Evolutionary conservation across 2,113 vertebrate species (phyloP).

Genomic region (Variabilichromis moorii): DNA sequence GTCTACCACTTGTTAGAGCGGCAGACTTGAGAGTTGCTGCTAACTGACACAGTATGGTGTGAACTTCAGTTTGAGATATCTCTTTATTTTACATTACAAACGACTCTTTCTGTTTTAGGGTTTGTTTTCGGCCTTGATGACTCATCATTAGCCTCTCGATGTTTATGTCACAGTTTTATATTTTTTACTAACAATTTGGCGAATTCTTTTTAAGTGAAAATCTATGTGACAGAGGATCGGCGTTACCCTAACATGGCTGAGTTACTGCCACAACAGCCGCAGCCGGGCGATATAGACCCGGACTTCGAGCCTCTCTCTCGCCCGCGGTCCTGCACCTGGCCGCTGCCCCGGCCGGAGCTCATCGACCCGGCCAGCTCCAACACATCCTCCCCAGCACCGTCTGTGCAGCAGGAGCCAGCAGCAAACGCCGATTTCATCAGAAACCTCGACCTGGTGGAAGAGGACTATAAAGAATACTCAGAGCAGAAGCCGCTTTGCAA

Average conservation of each 20-base stretch:
- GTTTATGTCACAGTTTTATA: not conserved
- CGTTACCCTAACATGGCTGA: slow-evolving; percentile 69
- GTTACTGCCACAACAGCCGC: slow-evolving; percentile 59
- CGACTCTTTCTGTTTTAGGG: not conserved
- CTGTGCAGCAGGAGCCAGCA: slow-evolving; percentile 75
- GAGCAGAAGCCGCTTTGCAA: slow-evolving; percentile 53
- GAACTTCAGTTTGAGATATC: not conserved
- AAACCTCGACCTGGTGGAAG: slow-evolving; percentile 81
- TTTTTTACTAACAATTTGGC: not conserved
- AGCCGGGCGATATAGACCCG: slow-evolving; percentile 76
- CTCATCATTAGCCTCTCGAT: not conserved
- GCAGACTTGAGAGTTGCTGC: slow-evolving; percentile 13
- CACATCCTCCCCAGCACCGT: slow-evolving; percentile 81
- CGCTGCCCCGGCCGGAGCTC: slow-evolving; percentile 80
- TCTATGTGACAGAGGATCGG: slow-evolving; percentile 5
- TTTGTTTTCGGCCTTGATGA: not conserved
- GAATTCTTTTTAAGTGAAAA: not conserved
- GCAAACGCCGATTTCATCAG: slow-evolving; percentile 77
- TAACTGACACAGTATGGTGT: not conserved
- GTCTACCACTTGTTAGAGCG: not conserved
- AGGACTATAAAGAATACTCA: slow-evolving; percentile 74
- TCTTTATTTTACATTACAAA: not conserved
- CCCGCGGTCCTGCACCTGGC: slow-evolving; percentile 83
- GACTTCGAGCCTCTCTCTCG: slow-evolving; percentile 84
- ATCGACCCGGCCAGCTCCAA: slow-evolving; percentile 76